Evolutionary conservation across 1,140 invertebrate species (phyloP).

Genomic region (Psilanteris sp.): DNA sequence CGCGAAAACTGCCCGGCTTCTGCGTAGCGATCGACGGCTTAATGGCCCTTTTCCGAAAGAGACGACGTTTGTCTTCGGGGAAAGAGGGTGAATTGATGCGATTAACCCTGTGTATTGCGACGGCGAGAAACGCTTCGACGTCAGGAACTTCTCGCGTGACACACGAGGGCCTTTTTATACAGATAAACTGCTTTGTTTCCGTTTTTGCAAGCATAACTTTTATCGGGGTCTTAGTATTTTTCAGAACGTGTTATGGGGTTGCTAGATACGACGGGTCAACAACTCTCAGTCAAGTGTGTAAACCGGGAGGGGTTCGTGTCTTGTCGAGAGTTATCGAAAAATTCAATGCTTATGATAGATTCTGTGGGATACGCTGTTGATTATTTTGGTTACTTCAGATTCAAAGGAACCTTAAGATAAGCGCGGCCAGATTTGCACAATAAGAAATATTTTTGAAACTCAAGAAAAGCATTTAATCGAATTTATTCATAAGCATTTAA

Average conservation of each 20-base stretch:
- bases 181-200: constrained; percentile 57
- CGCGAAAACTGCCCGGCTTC: constrained; percentile 25
- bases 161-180: constrained; percentile 31
- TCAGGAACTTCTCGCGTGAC: not conserved
- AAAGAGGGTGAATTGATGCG: constrained; percentile 38
- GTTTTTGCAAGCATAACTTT: constrained; percentile 45
- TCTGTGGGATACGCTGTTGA: constrained; percentile 13
- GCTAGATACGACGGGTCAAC: constrained; percentile 43
- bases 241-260: constrained; percentile 14
- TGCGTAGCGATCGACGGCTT: constrained; percentile 33
- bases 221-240: constrained; percentile 38
- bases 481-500: too few relatives aligned
- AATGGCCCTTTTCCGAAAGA: constrained; percentile 46
- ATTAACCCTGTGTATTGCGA: constrained; percentile 39
- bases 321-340: constrained; percentile 22
- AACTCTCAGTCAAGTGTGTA: constrained; percentile 30
- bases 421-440: too few relatives aligned
- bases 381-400: constrained; percentile 20
- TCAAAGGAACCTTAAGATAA: too few relatives aligned
- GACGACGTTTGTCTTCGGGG: constrained; percentile 48
- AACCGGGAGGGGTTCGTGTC: constrained; percentile 23
- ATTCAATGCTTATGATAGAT: constrained; percentile 27
- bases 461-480: too few relatives aligned
- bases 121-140: not conserved
- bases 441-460: too few relatives aligned